Evolutionary conservation across 2,888 invertebrate genomes (phyloP).

Genomic region (Scaeva pyrastri): DNA sequence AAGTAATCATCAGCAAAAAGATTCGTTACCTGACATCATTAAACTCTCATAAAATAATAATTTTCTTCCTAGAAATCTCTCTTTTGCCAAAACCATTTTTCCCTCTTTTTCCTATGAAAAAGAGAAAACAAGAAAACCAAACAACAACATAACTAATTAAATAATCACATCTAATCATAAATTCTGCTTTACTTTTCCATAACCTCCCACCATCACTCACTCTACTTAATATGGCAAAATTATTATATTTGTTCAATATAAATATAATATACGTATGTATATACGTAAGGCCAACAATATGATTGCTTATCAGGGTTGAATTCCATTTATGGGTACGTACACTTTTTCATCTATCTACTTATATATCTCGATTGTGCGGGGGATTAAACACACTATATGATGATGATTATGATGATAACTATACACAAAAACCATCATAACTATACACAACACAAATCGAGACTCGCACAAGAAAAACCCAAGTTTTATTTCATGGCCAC

Average conservation of each 20-base stretch:
- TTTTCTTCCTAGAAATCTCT: conserved; percentile 45
- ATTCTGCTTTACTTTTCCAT: conserved; percentile 21
- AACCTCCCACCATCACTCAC: neutral
- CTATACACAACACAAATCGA: conserved; percentile 31
- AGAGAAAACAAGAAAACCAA: neutral
- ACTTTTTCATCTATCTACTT: conserved; percentile 15
- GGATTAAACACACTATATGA: no score
- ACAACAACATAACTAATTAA: conserved; percentile 20
- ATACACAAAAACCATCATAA: neutral
- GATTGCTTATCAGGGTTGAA: conserved; percentile 50
- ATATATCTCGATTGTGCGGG: neutral
- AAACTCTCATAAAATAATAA: conserved; percentile 2
- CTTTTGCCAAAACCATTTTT: conserved; percentile 3
- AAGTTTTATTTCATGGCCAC: conserved; percentile 63
- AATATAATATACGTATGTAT: neutral
- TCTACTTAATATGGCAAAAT: conserved; percentile 5
- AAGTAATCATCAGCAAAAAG: neutral
- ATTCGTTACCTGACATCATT: neutral
- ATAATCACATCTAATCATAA: conserved; percentile 54
- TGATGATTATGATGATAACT: neutral
- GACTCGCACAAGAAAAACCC: conserved; percentile 38
- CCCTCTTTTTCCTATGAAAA: neutral
- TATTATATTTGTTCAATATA: conserved; percentile 46
- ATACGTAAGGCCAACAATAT: conserved; percentile 21
- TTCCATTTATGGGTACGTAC: conserved; percentile 44